Conservation (phyloP, 2,797 vertebrate species). For the Molothrus ater region DNA sequence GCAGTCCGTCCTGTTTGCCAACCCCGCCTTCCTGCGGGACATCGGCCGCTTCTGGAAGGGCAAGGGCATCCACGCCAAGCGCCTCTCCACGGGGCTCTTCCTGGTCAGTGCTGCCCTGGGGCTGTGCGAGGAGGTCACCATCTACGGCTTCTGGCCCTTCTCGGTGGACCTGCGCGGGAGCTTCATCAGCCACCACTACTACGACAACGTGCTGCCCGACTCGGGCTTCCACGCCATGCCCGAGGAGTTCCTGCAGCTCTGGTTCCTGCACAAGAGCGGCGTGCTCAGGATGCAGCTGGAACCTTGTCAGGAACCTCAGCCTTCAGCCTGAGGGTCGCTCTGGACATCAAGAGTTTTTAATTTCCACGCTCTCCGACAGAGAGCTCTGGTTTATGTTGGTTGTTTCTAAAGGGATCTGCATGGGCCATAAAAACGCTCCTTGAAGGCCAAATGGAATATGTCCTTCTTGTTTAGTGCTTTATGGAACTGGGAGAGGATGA, state of each 20-base stretch:
- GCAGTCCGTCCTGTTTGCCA: constrained; percentile 93
- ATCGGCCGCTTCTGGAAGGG: constrained; percentile 95
- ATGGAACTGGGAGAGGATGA: background rate
- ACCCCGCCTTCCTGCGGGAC: constrained; percentile 90
- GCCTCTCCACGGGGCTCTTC: constrained; percentile 95
- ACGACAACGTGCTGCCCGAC: constrained; percentile 91
- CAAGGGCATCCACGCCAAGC: constrained; percentile 87
- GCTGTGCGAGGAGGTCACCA: constrained; percentile 92
- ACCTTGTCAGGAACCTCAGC: constrained; percentile 69
- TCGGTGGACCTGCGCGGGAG: constrained; percentile 81
- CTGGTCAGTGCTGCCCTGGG: constrained; percentile 91
- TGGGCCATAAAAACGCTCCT: constrained; percentile 3
- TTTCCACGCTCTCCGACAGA: background rate
- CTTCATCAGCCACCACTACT: constrained; percentile 95
- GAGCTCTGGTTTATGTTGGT: constrained; percentile 35
- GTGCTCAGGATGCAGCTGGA: constrained; percentile 86
- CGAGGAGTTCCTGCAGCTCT: constrained; percentile 95
- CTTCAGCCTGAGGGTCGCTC: constrained; percentile 44
- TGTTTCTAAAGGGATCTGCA: constrained; percentile 47
- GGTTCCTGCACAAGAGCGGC: constrained; percentile 93
- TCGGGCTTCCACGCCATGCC: constrained; percentile 96
- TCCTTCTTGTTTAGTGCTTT: constrained; percentile 1
- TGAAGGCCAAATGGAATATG: constrained; percentile 36
- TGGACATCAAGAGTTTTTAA: constrained; percentile 26
- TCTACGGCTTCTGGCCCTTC: constrained; percentile 98